These are phyloP conservation scores for Epinotia bilunana DNA, from an alignment of 2,888 invertebrate species.

Conservation along the genomic window DNA sequence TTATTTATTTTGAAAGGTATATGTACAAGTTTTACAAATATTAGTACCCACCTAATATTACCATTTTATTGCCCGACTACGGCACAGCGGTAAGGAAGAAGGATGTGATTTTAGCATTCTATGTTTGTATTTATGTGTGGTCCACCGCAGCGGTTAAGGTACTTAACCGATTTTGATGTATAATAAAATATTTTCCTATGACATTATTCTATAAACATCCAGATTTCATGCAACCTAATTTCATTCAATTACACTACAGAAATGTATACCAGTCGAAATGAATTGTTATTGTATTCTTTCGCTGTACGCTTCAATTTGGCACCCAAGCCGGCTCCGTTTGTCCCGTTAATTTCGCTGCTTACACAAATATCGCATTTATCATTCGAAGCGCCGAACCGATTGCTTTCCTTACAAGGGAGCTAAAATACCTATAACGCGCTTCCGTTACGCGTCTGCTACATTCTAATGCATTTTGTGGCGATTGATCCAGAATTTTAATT, in stretches of 20 bases:
- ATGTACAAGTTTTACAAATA: background rate
- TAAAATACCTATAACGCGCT: constrained; percentile 32
- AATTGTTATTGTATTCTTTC: background rate
- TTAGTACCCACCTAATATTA: too few species aligned
- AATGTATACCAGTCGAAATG: too few species aligned
- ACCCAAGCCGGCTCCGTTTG: constrained; percentile 54
- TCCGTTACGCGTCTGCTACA: constrained; percentile 36
- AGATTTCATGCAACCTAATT: too few species aligned
- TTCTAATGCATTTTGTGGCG: constrained; percentile 28
- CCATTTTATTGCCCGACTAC: too few species aligned
- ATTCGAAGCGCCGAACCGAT: constrained; percentile 63
- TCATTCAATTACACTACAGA: too few species aligned
- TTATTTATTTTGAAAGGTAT: background rate
- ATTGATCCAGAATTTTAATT: constrained; percentile 15
- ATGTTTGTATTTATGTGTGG: too few species aligned
- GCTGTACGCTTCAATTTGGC: constrained; percentile 45
- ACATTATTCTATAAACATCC: too few species aligned
- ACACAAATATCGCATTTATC: constrained; percentile 69
- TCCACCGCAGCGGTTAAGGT: too few species aligned
- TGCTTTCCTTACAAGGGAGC: constrained; percentile 46
- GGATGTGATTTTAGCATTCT: too few species aligned
- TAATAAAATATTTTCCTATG: too few species aligned
- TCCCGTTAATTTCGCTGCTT: constrained; percentile 74
- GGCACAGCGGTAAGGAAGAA: too few species aligned
- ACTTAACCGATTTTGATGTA: too few species aligned